phyloP scores from a whole-genome alignment of 2,113 vertebrate genomes.

The Grantiella picta region DNA sequence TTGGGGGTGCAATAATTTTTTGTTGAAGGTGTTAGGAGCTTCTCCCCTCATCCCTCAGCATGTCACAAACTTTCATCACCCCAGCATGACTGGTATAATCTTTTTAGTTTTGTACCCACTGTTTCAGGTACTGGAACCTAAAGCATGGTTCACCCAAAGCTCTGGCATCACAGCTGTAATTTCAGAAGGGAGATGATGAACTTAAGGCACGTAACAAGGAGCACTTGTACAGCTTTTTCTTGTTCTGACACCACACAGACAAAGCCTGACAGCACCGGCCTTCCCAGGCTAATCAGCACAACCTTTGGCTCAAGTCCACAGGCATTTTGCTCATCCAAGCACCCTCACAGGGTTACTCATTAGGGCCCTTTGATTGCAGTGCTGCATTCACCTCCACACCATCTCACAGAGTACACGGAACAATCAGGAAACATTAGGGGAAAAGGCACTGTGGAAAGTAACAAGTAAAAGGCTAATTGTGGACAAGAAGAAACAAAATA shows the following conservation, averaged over 20 bases:
- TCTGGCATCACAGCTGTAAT: background rate
- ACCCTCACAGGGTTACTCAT: background rate
- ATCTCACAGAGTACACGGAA: background rate
- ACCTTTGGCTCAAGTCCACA: background rate
- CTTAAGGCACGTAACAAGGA: background rate
- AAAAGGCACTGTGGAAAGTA: background rate
- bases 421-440: background rate
- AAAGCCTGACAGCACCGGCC: background rate
- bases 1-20: background rate
- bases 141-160: background rate
- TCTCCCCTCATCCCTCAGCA: background rate
- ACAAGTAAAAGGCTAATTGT: background rate
- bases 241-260: background rate
- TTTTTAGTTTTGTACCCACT: background rate
- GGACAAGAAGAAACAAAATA: background rate
- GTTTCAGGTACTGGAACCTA: background rate
- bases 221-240: background rate
- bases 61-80: background rate
- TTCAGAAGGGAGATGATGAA: background rate
- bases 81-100: rapidly evolving
- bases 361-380: background rate
- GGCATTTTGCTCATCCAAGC: background rate
- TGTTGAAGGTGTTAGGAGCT: background rate
- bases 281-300: background rate
- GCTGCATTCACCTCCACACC: background rate